phyloP scores from a whole-genome alignment of 2,113 vertebrate genomes.

The Furnarius figulus region DNA sequence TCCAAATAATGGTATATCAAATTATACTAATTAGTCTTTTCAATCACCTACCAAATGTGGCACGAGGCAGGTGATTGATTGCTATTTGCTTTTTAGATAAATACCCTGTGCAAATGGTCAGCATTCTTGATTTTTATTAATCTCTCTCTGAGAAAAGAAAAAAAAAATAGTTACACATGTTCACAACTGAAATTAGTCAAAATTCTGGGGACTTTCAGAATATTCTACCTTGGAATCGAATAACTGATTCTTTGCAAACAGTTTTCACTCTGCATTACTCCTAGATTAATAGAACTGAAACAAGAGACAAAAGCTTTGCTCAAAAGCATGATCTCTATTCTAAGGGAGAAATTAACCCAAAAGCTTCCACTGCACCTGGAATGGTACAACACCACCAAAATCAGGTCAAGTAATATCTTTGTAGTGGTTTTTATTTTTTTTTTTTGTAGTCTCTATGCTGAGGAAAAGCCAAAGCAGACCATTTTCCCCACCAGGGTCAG shows the following conservation, averaged over 20 bases:
- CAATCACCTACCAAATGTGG: neutral
- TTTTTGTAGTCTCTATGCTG: neutral
- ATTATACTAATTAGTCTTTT: neutral
- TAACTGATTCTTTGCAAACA: neutral
- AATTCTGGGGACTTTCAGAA: neutral
- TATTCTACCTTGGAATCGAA: neutral
- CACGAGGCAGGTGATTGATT: neutral
- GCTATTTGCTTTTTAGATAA: neutral
- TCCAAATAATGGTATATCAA: neutral
- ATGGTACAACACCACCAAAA: neutral
- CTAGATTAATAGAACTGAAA: neutral
- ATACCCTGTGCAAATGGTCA: neutral
- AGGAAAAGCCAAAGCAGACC: neutral
- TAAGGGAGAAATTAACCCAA: neutral
- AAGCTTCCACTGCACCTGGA: neutral
- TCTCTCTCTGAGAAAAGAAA: neutral
- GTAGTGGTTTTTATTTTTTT: neutral
- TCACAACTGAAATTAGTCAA: neutral
- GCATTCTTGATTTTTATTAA: neutral
- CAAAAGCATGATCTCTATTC: neutral
- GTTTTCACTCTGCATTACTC: neutral
- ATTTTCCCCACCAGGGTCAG: neutral
- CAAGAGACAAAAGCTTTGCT: neutral
- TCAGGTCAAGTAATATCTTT: fast-evolving
- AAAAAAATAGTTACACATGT: neutral